These are phyloP conservation scores for Galeopterus variegatus DNA, from an alignment of 2,113 vertebrate species.

Conservation along the genomic window DNA sequence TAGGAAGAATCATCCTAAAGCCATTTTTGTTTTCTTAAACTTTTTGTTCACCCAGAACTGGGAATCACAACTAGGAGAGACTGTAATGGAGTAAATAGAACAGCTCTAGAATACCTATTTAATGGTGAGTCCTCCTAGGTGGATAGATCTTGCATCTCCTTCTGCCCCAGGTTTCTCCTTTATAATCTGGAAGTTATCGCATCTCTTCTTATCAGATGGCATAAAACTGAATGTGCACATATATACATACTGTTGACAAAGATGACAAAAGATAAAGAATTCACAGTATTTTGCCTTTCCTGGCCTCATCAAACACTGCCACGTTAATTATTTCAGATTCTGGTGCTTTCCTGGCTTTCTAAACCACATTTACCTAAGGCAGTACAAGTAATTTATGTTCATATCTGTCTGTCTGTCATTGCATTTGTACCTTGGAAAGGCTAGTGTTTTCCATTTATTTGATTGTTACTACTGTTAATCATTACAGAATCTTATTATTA, in stretches of 20 bases:
- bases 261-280: neutral
- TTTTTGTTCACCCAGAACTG: neutral
- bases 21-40: neutral
- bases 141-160: neutral
- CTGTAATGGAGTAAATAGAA: neutral
- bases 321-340: conserved; percentile 22
- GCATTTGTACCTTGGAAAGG: neutral
- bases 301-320: neutral
- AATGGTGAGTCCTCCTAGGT: neutral
- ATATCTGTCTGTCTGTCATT: conserved; percentile 56
- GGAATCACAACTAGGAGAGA: neutral
- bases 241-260: neutral
- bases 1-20: neutral
- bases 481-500: conserved; percentile 73
- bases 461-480: conserved; percentile 70
- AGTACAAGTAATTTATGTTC: conserved; percentile 69
- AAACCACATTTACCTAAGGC: conserved; percentile 21
- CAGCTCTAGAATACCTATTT: neutral
- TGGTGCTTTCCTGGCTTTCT: conserved; percentile 19
- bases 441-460: conserved; percentile 68
- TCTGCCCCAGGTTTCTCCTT: neutral
- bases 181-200: neutral
- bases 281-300: neutral
- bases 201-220: neutral
- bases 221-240: neutral